Base-by-base conservation (phyloP, 2,888 invertebrate species). In the Epiperipatus broadwayi region DNA sequence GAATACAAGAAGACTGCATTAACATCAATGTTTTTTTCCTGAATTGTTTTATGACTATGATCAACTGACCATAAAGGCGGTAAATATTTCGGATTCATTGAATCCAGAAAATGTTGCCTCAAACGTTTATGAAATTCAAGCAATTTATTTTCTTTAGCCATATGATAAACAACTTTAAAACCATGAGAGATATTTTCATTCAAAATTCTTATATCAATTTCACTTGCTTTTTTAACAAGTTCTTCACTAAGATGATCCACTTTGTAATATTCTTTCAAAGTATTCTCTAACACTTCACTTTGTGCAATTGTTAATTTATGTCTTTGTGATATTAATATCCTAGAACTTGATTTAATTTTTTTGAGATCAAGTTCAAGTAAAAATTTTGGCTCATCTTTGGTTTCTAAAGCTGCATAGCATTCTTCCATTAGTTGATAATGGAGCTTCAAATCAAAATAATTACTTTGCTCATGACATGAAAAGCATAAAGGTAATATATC, bases 21-120 rank as follows among this genome's bases (percentile, higher is more conserved):
- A n/a, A n/a, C n/a, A n/a, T n/a, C n/a, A n/a, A n/a, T n/a, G n/a
- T n/a, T n/a, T n/a, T n/a, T n/a, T n/a, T n/a, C n/a, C n/a, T n/a
- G n/a, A n/a, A n/a, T n/a, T n/a, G n/a, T n/a, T 51, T 75, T 66
- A 47, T 71, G 70, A 53, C 72, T 72, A 55, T 77, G 75, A 48
- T 68, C 70, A 16, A 78, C 61, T 19, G 78, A 78, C 83, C 83
- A 83, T 36, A 75, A 59, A 2, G 65, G 58, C 0, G 81, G 81
- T 56, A 83, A 60, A 57, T 63, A 68, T 44, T 65, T 59, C 0
- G 81, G 81, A 36, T 68, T 55, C 80, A 81, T 80, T 2, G 66
- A 64, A 1, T 60, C 53, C 2, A 83, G 51, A 56, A 83, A 83
- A 55, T 80, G 76, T 47, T 72, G 63, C 7, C 81, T 60, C 80